Base-by-base conservation (phyloP, 1,140 invertebrate genomes). In the Caerostris extrusa region DNA sequence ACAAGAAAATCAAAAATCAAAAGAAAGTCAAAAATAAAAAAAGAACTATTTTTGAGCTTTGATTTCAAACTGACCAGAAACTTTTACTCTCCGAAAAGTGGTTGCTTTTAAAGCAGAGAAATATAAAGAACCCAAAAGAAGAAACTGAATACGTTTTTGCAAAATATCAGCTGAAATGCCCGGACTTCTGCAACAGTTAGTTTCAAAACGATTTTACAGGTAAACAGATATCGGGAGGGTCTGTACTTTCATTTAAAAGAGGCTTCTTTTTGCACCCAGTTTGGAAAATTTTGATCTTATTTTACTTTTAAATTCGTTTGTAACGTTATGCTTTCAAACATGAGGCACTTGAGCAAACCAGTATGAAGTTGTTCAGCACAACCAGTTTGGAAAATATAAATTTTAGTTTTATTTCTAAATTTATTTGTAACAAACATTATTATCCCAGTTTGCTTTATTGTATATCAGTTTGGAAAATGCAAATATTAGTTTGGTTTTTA, bases 21-120 rank as follows among this genome's bases (percentile, higher is more conserved):
- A 89, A 58, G n/a, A 53, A 89, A 69, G 14, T 14, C 58, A 19
- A 81, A 34, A 34, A 34, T 34, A 34, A 34, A 34, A 34, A 34
- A 34, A 34, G 19, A 81, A 58, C 57, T 90, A 57, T 90, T 90
- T 90, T 60, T 81, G 55, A 7, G 64, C 89, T 90, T 81, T 81
- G 89, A 90, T 90, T 90, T 90, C 89, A 90, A 90, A 90, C 89
- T 90, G 89, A 90, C 89, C 89, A 90, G 89, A 90, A 90, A 90
- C 89, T 90, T 90, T 90, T 1, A 90, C 81, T 90, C 89, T 58
- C 69, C n/a, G 69, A 34, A 61, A 81, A 58, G 89, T n/a, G 69
- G 64, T 58, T 90, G n/a, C 53, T 5, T n/a, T 57, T 60, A 90
- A 90, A 90, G 69, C 19, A 61, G 88, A 61, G 50, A 81, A 90